phyloP scores from a whole-genome alignment of 2,797 vertebrate species.

The Odontamblyopus rebecca region DNA sequence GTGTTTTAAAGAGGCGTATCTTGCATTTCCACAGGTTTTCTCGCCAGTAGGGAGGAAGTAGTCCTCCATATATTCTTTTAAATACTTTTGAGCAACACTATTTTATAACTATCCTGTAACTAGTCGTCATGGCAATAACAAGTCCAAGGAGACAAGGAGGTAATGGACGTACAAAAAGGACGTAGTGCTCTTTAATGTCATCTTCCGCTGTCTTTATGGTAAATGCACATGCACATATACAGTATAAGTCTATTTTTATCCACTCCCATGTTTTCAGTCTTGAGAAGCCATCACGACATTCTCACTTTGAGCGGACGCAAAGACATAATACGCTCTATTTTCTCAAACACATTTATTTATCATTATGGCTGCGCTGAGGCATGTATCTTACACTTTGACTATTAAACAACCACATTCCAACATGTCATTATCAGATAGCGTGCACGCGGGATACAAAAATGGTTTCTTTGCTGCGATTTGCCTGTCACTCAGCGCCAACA shows the following conservation, averaged over 20 bases:
- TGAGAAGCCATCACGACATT: neutral
- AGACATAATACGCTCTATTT: constrained; percentile 29
- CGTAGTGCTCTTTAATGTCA: too few species aligned
- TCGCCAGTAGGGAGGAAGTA: too few species aligned
- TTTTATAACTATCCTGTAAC: too few species aligned
- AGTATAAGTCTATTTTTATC: constrained; percentile 32
- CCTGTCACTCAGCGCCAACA: constrained; percentile 32
- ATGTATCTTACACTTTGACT: constrained; percentile 31
- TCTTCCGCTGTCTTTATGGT: too few species aligned
- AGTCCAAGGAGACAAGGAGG: too few species aligned
- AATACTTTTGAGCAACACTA: too few species aligned
- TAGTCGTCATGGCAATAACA: too few species aligned
- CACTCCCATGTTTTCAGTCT: constrained; percentile 29
- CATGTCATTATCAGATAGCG: constrained; percentile 45
- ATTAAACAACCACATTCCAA: constrained; percentile 41
- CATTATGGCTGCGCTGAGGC: constrained; percentile 34
- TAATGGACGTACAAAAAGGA: too few species aligned
- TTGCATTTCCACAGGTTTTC: too few species aligned
- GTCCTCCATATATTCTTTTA: too few species aligned
- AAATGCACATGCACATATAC: too few species aligned
- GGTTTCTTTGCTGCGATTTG: constrained; percentile 41
- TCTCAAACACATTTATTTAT: constrained; percentile 53
- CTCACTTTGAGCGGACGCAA: constrained; percentile 24
- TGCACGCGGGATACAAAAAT: constrained; percentile 39
- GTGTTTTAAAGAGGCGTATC: too few species aligned